phyloP scores from a whole-genome alignment of 30 jellyfish, hydroid and myxozoan species.

The Clytia hemisphaerica region DNA sequence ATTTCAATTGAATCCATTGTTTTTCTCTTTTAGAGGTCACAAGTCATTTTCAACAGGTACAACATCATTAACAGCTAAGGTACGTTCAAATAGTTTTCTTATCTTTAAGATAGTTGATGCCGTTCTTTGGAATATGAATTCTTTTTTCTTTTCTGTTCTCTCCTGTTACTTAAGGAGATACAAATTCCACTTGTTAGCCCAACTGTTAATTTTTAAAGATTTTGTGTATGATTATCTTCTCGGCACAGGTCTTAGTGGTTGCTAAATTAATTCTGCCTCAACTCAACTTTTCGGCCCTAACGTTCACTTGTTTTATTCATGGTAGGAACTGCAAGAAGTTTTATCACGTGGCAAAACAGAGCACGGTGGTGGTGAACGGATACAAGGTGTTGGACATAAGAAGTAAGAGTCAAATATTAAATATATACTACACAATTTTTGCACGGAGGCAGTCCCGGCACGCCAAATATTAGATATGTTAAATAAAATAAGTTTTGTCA shows the following conservation, averaged over 20 bases:
- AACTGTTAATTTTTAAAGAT: background rate
- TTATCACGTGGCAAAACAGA: conserved; percentile 38
- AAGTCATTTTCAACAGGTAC: conserved; percentile 12
- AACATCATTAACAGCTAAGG: conserved; percentile 23
- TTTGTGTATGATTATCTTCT: background rate
- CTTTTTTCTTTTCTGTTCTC: too few species aligned
- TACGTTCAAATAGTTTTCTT: background rate
- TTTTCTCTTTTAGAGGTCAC: conserved; percentile 22
- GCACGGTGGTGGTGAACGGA: conserved; percentile 5
- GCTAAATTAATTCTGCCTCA: too few species aligned
- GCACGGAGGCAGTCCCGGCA: too few species aligned
- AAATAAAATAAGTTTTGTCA: too few species aligned
- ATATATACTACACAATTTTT: too few species aligned
- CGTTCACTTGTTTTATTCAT: background rate
- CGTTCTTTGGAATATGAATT: too few species aligned
- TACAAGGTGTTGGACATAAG: conserved; percentile 34
- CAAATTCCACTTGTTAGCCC: too few species aligned
- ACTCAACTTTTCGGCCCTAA: too few species aligned
- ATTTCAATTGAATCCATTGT: background rate
- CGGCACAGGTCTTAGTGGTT: too few species aligned
- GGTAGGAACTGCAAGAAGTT: conserved; percentile 33
- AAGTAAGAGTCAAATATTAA: too few species aligned
- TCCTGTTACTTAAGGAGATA: too few species aligned
- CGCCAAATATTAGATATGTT: too few species aligned
- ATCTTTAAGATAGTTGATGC: background rate